These are phyloP conservation scores for Phalloptychus januarius DNA, from an alignment of 2,797 vertebrate species.

Conservation along the genomic window DNA sequence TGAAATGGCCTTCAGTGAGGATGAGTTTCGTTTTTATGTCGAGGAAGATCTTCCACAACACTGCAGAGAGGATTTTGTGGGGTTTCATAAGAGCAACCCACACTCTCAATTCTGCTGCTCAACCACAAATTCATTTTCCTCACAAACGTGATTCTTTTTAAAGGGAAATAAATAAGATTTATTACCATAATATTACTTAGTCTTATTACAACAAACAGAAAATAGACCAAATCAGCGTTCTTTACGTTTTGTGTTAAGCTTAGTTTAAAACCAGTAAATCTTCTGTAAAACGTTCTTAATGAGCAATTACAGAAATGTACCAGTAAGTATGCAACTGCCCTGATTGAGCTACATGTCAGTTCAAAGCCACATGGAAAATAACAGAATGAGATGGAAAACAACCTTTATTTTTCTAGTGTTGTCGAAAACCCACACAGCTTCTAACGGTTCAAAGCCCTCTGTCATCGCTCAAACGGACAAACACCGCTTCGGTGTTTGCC, in stretches of 20 bases:
- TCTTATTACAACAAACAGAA: neutral
- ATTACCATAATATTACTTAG: neutral
- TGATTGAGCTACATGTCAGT: conserved; percentile 20
- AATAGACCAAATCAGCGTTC: neutral
- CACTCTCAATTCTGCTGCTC: neutral
- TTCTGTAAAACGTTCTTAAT: neutral
- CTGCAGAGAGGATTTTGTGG: neutral
- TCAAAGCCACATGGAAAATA: conserved; percentile 39
- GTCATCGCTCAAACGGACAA: conserved; percentile 62
- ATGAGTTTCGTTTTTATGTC: neutral
- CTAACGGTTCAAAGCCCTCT: conserved; percentile 40
- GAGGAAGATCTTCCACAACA: neutral
- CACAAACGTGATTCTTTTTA: neutral
- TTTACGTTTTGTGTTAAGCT: neutral
- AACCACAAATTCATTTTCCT: neutral
- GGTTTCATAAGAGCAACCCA: neutral
- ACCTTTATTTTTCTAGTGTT: conserved; percentile 58
- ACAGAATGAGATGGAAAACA: conserved; percentile 44
- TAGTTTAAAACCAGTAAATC: neutral
- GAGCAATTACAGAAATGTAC: neutral
- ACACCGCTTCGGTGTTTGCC: conserved; percentile 33
- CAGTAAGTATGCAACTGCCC: conserved; percentile 13
- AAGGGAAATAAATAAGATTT: neutral
- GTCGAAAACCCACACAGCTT: conserved; percentile 50
- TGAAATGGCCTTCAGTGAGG: neutral